A percentile compares a stretch with the other conserved stretches of the same genome.
Evolutionary conservation across 2,888 invertebrate genomes (phyloP).

Genomic region (Flexamia atlantica): DNA sequence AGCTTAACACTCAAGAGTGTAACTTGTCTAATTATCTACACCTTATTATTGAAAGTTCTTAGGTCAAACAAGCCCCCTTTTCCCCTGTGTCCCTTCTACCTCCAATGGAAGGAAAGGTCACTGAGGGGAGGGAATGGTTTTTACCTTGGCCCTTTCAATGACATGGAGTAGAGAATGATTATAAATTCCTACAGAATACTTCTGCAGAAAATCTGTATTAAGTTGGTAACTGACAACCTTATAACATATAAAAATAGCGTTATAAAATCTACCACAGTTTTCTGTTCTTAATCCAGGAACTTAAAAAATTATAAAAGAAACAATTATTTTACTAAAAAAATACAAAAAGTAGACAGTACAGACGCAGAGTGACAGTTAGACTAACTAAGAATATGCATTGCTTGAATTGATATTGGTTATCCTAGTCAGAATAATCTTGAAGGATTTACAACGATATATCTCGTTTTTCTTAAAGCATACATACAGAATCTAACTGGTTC

Average conservation of each 20-base stretch:
- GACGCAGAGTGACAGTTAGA: conserved; percentile 41
- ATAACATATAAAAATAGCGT: conserved; percentile 47
- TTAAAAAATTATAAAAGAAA: conserved; percentile 9
- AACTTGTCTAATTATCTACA: background rate
- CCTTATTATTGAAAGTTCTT: background rate
- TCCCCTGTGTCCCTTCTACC: background rate
- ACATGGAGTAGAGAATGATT: background rate
- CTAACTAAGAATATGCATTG: conserved; percentile 51
- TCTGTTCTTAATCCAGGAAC: conserved; percentile 19
- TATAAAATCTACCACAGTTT: conserved; percentile 45
- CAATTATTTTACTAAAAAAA: conserved; percentile 21
- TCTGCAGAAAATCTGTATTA: background rate
- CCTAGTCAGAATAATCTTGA: background rate
- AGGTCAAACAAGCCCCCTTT: too few relatives aligned
- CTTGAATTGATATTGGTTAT: background rate
- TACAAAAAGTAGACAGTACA: conserved; percentile 37
- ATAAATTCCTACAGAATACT: background rate
- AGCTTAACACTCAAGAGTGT: conserved; percentile 17
- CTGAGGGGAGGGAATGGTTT: too few relatives aligned
- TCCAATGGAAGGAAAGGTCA: too few relatives aligned
- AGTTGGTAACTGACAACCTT: conserved; percentile 37
- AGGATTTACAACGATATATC: background rate
- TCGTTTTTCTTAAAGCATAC: conserved; percentile 14
- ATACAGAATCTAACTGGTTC: conserved; percentile 2
- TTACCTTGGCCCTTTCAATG: too few relatives aligned